Percentiles rank a stretch among this genome's conserved stretches.
phyloP scores from a whole-genome alignment of 1,140 invertebrate species.

The Monomorium pharaonis region DNA sequence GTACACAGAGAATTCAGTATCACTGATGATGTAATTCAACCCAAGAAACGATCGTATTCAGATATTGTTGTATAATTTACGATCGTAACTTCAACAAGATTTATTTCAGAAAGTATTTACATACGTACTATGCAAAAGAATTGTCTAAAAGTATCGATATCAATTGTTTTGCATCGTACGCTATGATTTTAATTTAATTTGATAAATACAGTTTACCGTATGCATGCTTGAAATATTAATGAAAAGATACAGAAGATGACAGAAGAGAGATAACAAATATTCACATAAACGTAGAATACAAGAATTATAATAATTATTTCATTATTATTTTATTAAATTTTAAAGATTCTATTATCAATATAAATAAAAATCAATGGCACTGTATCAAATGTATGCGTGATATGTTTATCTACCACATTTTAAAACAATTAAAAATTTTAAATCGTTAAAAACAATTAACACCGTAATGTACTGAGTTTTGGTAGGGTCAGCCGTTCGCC shows the following conservation, averaged over 20 bases:
- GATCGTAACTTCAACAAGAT: not conserved
- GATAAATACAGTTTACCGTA: not conserved
- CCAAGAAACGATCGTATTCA: not conserved
- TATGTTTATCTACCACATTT: too few species aligned
- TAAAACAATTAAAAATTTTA: too few species aligned
- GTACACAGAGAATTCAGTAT: constrained; percentile 25
- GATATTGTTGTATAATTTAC: not conserved
- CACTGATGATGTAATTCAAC: constrained; percentile 34
- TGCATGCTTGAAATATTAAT: not conserved
- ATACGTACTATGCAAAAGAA: constrained; percentile 61
- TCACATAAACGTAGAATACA: too few species aligned
- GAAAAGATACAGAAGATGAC: not conserved
- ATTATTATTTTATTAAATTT: too few species aligned
- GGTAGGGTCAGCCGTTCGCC: too few species aligned
- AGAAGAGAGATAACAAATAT: not conserved
- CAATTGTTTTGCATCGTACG: constrained; percentile 62
- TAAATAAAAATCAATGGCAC: too few species aligned
- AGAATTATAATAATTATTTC: too few species aligned
- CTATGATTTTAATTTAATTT: not conserved
- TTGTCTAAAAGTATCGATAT: constrained; percentile 60
- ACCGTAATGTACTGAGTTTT: too few species aligned
- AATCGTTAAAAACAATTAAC: too few species aligned
- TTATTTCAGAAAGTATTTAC: not conserved
- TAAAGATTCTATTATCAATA: too few species aligned
- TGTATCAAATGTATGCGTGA: too few species aligned